Base-by-base conservation (phyloP, 2,888 invertebrate genomes). In the Agelastica alni region DNA sequence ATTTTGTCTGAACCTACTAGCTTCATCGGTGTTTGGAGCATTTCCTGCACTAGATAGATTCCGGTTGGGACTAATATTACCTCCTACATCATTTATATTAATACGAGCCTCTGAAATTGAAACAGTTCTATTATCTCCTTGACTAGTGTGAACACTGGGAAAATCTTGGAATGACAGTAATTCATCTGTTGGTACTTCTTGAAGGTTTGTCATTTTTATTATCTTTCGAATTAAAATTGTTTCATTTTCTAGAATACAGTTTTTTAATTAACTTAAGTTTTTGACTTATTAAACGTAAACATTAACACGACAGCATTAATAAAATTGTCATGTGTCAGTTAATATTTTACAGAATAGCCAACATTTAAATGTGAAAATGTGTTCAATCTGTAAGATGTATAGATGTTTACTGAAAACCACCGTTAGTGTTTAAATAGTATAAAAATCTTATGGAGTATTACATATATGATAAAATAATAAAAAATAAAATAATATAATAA, bases 151-250 rank as follows among this genome's bases (percentile, higher is more conserved):
- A 54, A 76, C 76, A 6, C 84, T 82, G 17, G 86, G 84, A 74
- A 84, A 89, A 70, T 89, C 88, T 75, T 88, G 87, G 67, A 89
- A 89, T 58, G 86, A 85, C 56, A 89, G 73, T 59, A 87, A 76
- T 70, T 87, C 86, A 37, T 84, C 85, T 30, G 84, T 83, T 1
- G 77, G 75, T 41, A 77, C 76, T 68, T 77, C 77, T 61, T 70
- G 73, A 43, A 76, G 65, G 58, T 72, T 72, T 44, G 75, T 66
- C 77, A 77, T 77, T 55, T 51, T 64, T 31, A 12, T 20, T 20
- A 10, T 5, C 12, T 22, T n/a, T 22, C 9, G 9, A 20, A 22
- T 20, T 12, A 20, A 12, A 10, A 6, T n/a, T 9, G 12, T 20
- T 4, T 2, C 12, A 39, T 39, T 20, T 12, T 12, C n/a, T 39